Evolutionary conservation across 2,113 vertebrate species (phyloP), one percentile per base, ranked within the genome.

Genomic region (Pseudonaja textilis): DNA sequence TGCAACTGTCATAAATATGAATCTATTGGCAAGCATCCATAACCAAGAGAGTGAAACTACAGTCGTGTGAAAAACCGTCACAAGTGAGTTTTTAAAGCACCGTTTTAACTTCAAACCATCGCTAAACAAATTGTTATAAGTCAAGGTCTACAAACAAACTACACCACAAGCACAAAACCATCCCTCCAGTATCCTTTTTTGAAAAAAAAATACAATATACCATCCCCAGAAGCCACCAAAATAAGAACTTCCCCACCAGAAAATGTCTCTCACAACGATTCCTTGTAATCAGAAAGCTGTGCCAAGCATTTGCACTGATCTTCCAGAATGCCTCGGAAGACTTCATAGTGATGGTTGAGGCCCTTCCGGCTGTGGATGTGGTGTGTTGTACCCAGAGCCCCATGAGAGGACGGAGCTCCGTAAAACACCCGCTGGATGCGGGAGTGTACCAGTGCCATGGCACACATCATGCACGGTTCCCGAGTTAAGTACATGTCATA

Each of bases 361-460:
- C 98, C 98, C 14, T 97, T 97, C 64, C 94, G 97, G 0, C 98
- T 89, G 2, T 99, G 98, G 29, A 99, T 95, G 93, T 98, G 98
- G 91, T 97, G 98, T 87, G 94, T 97, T 7, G 97, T 97, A 57
- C 98, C 98, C 3, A 99, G 91, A 0, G 98, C 98, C 0, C 98
- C 99, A 0, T 99, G 98, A 0, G 97, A 93, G 0, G 97, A 97
- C 1, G 96, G 50, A 0, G 92, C 92, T 8, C 98, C 98, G 0
- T 98, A 99, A 95, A 99, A 99, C 61, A 99, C 98, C 0, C 98
- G 94, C 8, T 96, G 97, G 14, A 99, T 97, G 45, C 98, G 97
- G 1, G 99, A 98, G 91, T 99, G 98, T 2, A 99, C 97, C 59
- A 99, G 95, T 0, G 98, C 98, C 98, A 99, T 99, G 89, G 98